Evolutionary conservation across 1,140 invertebrate species (phyloP).

Genomic region (Trichonephila clavipes): DNA sequence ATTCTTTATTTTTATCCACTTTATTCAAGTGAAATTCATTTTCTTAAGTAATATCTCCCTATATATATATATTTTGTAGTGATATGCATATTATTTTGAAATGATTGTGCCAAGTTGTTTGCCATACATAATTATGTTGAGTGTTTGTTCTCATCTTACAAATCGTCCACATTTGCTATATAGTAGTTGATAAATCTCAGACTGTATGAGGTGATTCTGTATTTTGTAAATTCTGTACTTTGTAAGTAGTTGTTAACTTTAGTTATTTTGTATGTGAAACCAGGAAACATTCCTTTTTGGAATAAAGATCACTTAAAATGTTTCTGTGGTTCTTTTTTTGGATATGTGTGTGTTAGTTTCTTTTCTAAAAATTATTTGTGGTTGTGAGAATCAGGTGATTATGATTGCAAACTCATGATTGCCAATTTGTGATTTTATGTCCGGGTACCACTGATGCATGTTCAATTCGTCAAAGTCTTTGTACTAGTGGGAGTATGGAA

Average conservation of each 20-base stretch:
- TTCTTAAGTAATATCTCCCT: neutral
- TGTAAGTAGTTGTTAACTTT: conserved; percentile 62
- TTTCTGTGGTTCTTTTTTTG: neutral
- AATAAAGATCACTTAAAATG: conserved; percentile 55
- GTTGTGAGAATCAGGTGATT: too few relatives aligned
- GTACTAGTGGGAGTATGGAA: too few relatives aligned
- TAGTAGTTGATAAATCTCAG: conserved; percentile 15
- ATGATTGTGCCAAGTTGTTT: conserved; percentile 71
- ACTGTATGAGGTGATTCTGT: conserved; percentile 58
- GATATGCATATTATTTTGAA: conserved; percentile 58
- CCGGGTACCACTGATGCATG: too few relatives aligned
- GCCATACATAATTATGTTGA: conserved; percentile 64
- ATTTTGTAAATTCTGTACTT: conserved; percentile 68
- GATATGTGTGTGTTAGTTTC: neutral
- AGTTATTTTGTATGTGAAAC: conserved; percentile 60
- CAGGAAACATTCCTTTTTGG: conserved; percentile 33
- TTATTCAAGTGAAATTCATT: neutral
- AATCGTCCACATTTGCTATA: conserved; percentile 13
- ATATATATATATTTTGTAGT: neutral
- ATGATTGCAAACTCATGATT: too few relatives aligned
- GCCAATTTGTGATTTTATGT: too few relatives aligned
- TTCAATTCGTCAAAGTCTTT: too few relatives aligned
- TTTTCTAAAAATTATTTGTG: neutral
- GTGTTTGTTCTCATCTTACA: conserved; percentile 3
- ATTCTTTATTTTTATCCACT: neutral